Evolutionary conservation across 2,113 vertebrate species (phyloP).

Genomic region (Rhinolophus ferrumequinum): DNA sequence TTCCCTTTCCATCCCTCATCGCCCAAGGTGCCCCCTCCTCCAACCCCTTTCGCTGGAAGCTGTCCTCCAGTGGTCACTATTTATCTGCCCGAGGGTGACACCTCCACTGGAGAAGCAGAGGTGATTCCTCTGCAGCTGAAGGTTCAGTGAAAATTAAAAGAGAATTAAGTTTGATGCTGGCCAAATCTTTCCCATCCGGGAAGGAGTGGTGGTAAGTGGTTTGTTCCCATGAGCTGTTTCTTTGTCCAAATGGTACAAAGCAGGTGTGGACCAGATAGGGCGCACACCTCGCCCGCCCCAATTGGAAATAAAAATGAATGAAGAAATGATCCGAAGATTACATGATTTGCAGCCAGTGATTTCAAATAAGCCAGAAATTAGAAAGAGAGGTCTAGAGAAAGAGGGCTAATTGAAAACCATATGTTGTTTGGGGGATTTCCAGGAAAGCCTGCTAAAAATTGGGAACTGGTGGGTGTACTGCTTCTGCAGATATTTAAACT

Average conservation of each 20-base stretch:
- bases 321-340: neutral
- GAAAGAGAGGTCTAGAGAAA: neutral
- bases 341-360: neutral
- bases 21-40: rapidly evolving
- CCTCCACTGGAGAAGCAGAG: neutral
- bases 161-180: neutral
- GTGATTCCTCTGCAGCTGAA: neutral
- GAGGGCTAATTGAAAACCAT: neutral
- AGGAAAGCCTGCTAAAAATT: neutral
- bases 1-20: rapidly evolving
- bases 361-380: neutral
- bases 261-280: neutral
- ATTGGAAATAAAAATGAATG: neutral
- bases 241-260: neutral
- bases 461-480: neutral
- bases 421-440: neutral
- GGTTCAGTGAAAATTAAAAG: neutral
- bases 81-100: too few species aligned
- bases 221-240: neutral
- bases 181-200: neutral
- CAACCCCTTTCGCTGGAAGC: neutral
- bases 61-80: rapidly evolving
- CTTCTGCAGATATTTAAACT: neutral
- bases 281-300: too few species aligned
- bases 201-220: neutral